phyloP scores from a whole-genome alignment of 2,888 invertebrate species.

The Ochlodes sylvanus region DNA sequence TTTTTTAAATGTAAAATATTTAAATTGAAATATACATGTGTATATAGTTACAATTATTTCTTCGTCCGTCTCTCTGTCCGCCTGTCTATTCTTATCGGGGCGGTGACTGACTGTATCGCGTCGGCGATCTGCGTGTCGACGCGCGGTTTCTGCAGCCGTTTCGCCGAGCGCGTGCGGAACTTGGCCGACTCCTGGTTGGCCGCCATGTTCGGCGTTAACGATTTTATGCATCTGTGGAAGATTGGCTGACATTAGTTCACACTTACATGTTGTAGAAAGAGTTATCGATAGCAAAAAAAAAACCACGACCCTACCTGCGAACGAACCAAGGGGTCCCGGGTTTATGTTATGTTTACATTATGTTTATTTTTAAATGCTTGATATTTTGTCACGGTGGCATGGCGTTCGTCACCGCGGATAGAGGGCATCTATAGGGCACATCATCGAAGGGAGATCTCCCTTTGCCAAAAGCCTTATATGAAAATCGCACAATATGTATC shows the following conservation, averaged over 20 bases:
- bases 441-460: too few relatives aligned
- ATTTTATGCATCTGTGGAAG: conserved; percentile 71
- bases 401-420: too few relatives aligned
- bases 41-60: conserved; percentile 40
- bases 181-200: conserved; percentile 65
- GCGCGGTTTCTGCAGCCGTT: conserved; percentile 58
- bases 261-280: neutral
- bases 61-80: conserved; percentile 51
- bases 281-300: too few relatives aligned
- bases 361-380: too few relatives aligned
- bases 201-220: conserved; percentile 63
- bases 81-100: conserved; percentile 56
- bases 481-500: neutral
- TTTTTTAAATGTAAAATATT: neutral
- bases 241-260: neutral
- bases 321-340: too few relatives aligned
- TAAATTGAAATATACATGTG: neutral
- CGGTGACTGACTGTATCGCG: conserved; percentile 57
- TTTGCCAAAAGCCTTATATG: neutral
- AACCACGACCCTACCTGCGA: too few relatives aligned
- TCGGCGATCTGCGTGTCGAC: conserved; percentile 52
- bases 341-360: too few relatives aligned
- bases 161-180: conserved; percentile 66
- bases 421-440: too few relatives aligned
- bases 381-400: too few relatives aligned